Conservation (phyloP, 2,113 vertebrate genomes). For the Colius striatus region DNA sequence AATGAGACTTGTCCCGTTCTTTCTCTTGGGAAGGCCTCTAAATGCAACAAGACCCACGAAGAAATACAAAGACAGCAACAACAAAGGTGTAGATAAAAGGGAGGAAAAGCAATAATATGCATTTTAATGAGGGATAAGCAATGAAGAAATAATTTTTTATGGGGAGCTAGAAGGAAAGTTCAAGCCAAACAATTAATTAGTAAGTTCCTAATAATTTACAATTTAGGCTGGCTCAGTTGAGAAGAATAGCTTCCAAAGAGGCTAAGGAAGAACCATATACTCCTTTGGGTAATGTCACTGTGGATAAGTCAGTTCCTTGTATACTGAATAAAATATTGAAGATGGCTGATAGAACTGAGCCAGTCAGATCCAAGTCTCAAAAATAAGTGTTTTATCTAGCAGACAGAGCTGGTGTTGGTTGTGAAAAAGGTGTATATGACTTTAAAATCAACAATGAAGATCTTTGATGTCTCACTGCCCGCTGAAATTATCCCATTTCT, state of each 20-base stretch:
- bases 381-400: slow-evolving; percentile 38
- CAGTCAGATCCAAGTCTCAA: slow-evolving; percentile 48
- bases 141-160: slow-evolving; percentile 3
- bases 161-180: background rate
- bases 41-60: background rate
- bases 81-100: background rate
- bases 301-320: slow-evolving; percentile 21
- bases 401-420: slow-evolving; percentile 29
- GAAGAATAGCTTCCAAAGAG: slow-evolving; percentile 56
- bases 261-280: slow-evolving; percentile 45
- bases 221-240: background rate
- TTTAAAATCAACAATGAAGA: slow-evolving; percentile 52
- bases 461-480: slow-evolving; percentile 40
- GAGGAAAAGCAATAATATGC: background rate
- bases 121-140: slow-evolving; percentile 8
- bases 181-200: background rate
- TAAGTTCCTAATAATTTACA: background rate
- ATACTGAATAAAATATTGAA: slow-evolving; percentile 61
- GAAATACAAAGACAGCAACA: background rate
- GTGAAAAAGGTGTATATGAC: slow-evolving; percentile 36
- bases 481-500: slow-evolving; percentile 9
- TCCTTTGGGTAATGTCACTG: slow-evolving; percentile 46
- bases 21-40: background rate
- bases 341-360: slow-evolving; percentile 2
- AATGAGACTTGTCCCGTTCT: background rate